phyloP scores from a whole-genome alignment of 1,140 invertebrate species.

The fruit fly (Drosophila melanogaster) region DNA sequence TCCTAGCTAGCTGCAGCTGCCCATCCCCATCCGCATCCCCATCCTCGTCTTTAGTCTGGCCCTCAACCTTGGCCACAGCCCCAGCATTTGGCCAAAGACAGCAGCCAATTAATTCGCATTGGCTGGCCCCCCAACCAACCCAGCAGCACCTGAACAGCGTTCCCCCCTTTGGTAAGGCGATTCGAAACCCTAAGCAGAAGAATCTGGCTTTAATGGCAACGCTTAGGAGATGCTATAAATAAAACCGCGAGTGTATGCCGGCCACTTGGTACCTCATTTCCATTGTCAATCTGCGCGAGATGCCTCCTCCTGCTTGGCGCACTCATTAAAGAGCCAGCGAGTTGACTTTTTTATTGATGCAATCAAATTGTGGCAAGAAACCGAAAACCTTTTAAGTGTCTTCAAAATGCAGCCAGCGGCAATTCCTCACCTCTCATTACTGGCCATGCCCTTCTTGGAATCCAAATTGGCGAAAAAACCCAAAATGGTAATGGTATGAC shows the following conservation, averaged over 20 bases:
- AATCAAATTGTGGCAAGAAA: constrained; percentile 71
- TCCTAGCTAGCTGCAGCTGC: constrained; percentile 19
- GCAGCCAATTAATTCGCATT: constrained; percentile 78
- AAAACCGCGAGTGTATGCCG: constrained; percentile 47
- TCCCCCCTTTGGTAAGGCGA: neutral
- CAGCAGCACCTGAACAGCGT: neutral
- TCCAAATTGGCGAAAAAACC: constrained; percentile 60
- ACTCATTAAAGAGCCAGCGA: constrained; percentile 66
- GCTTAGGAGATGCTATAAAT: constrained; percentile 79
- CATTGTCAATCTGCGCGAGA: constrained; percentile 67
- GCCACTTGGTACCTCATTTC: constrained; percentile 71
- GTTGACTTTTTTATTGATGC: constrained; percentile 74
- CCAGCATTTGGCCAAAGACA: constrained; percentile 71
- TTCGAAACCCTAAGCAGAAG: constrained; percentile 3
- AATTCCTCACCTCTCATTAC: constrained; percentile 69
- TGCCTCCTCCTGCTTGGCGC: constrained; percentile 38
- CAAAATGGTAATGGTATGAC: constrained; percentile 48
- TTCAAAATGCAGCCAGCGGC: constrained; percentile 70
- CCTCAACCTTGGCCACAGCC: constrained; percentile 4
- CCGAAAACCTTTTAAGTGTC: constrained; percentile 57
- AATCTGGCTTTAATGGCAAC: constrained; percentile 73
- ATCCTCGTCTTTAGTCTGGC: neutral
- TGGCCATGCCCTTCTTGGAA: constrained; percentile 62
- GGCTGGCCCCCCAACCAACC: constrained; percentile 6
- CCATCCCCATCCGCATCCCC: constrained; percentile 1